Evolutionary conservation across 2,888 invertebrate species (phyloP).

Genomic region (Andrena hattorfiana): DNA sequence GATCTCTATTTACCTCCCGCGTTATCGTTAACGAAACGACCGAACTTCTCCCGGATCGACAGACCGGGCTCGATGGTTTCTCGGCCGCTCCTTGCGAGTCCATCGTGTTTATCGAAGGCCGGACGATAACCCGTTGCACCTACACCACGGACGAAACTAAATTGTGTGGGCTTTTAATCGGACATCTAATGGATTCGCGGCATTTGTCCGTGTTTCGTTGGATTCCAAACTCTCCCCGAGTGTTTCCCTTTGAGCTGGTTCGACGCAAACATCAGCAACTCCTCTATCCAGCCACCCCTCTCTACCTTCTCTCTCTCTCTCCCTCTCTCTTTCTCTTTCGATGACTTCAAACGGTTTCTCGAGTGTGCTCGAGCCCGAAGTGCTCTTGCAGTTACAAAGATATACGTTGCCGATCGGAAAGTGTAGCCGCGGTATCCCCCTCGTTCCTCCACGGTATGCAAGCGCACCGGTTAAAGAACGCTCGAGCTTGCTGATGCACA

Average conservation of each 20-base stretch:
- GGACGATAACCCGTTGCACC: not conserved
- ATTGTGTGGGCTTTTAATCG: constrained; percentile 50
- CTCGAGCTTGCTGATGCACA: constrained; percentile 58
- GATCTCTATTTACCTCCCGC: constrained; percentile 29
- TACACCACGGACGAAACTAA: not conserved
- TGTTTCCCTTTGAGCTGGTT: constrained; percentile 57
- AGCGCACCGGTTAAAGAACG: constrained; percentile 54
- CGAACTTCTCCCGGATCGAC: constrained; percentile 4
- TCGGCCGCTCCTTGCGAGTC: not conserved
- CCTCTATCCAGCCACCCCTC: constrained; percentile 27
- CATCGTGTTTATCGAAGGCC: not conserved
- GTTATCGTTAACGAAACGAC: constrained; percentile 37
- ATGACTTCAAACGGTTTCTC: constrained; percentile 72
- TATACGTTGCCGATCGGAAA: constrained; percentile 67
- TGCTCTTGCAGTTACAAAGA: constrained; percentile 71
- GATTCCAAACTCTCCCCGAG: constrained; percentile 41
- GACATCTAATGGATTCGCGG: constrained; percentile 45
- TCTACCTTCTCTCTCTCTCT: not conserved
- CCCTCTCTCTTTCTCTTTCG: constrained; percentile 44
- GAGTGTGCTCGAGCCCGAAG: constrained; percentile 68
- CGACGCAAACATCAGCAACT: constrained; percentile 62
- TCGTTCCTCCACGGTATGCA: constrained; percentile 37
- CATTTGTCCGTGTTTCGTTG: constrained; percentile 44
- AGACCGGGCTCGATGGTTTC: no score
- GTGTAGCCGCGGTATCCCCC: constrained; percentile 51